Conservation (phyloP, 2,113 vertebrate genomes). For the Oreochromis niloticus region DNA sequence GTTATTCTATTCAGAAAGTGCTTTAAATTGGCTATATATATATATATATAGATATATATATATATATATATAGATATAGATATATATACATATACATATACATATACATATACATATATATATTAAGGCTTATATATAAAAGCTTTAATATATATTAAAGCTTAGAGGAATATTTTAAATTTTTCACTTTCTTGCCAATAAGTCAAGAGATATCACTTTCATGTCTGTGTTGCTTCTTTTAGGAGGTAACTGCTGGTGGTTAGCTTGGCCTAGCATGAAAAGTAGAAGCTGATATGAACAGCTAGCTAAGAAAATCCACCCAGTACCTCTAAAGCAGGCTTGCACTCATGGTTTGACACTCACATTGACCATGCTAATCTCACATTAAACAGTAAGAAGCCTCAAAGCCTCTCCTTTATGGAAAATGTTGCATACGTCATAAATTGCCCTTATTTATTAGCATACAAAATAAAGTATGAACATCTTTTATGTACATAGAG, state of each 20-base stretch:
- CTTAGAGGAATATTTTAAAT: background rate
- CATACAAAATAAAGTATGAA: background rate
- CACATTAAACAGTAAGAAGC: background rate
- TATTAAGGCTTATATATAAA: accelerated
- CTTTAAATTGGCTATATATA: background rate
- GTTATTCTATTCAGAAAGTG: background rate
- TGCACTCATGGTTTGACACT: background rate
- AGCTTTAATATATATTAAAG: background rate
- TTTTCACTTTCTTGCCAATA: background rate
- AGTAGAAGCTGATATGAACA: background rate
- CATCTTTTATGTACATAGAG: background rate
- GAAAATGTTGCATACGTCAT: background rate
- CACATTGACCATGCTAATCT: background rate
- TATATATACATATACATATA: background rate
- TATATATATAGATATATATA: background rate
- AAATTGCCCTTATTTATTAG: background rate
- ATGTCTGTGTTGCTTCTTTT: background rate
- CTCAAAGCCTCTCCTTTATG: accelerated
- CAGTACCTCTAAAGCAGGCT: background rate
- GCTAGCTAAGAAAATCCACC: background rate
- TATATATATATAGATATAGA: no score
- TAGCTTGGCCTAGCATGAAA: background rate
- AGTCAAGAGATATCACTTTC: background rate
- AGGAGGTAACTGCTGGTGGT: background rate
- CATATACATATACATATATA: background rate